Evolutionary conservation across 2,113 vertebrate species (phyloP).

Genomic region (Rhinolophus sinicus): DNA sequence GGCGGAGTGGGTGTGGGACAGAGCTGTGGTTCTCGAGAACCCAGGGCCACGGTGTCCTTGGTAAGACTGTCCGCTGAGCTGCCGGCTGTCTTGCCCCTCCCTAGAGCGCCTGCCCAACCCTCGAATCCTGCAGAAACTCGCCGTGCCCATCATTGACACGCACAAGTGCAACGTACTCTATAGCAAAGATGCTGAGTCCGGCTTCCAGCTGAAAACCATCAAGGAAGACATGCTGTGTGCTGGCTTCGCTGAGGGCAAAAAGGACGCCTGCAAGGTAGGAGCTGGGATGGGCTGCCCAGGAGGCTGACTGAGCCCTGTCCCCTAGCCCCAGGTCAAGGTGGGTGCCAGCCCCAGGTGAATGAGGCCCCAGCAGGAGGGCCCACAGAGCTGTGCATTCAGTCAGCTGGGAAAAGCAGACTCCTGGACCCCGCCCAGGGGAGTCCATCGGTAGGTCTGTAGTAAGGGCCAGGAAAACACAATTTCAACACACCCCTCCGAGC

Average conservation of each 20-base stretch:
- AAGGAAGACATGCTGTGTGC: slow-evolving; percentile 82
- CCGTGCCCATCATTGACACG: slow-evolving; percentile 74
- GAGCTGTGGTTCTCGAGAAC: not conserved
- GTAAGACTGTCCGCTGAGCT: not conserved
- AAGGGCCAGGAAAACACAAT: not conserved
- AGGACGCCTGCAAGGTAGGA: slow-evolving; percentile 83
- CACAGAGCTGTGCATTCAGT: not conserved
- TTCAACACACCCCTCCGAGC: not conserved
- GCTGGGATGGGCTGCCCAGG: fast-evolving
- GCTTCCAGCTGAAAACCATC: slow-evolving; percentile 63
- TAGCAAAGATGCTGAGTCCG: not conserved
- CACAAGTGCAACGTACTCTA: slow-evolving; percentile 78
- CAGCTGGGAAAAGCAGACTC: not conserved
- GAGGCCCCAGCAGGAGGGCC: not conserved
- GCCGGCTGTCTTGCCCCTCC: not conserved
- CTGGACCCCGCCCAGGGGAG: not conserved
- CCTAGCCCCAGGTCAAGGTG: fast-evolving
- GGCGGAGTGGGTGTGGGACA: not conserved
- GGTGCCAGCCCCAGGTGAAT: not conserved
- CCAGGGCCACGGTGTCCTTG: not conserved
- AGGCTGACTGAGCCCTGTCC: not conserved
- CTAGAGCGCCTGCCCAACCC: slow-evolving; percentile 76
- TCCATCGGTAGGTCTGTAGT: not conserved
- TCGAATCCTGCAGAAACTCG: slow-evolving; percentile 77
- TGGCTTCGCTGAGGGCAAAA: slow-evolving; percentile 79